Conservation (phyloP, 2,113 vertebrate genomes). For the Psophia crepitans region DNA sequence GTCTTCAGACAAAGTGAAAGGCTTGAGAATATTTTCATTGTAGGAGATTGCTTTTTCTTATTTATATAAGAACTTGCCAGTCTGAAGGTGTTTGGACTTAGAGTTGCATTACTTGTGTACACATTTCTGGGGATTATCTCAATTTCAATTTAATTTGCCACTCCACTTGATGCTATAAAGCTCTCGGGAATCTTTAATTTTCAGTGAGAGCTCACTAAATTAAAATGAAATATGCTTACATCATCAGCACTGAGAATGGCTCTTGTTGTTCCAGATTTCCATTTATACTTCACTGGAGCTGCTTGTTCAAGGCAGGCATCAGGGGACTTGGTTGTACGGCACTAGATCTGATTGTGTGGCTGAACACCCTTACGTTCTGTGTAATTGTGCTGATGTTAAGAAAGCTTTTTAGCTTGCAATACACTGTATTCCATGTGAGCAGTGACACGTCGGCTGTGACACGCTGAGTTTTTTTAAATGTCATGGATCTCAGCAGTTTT, state of each 20-base stretch:
- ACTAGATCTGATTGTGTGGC: not conserved
- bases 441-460: not conserved
- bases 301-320: not conserved
- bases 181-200: slow-evolving; percentile 22
- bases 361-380: not conserved
- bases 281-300: not conserved
- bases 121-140: slow-evolving; percentile 41
- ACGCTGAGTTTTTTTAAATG: not conserved
- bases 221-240: slow-evolving; percentile 15
- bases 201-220: slow-evolving; percentile 16
- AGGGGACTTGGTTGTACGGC: not conserved
- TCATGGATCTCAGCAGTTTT: not conserved
- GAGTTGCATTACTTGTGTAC: slow-evolving; percentile 1
- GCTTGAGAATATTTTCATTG: not conserved
- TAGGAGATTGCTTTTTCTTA: slow-evolving; percentile 14
- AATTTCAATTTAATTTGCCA: slow-evolving; percentile 50
- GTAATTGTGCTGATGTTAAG: not conserved
- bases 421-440: not conserved
- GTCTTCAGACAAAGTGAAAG: not conserved
- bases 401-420: not conserved
- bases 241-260: not conserved
- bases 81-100: not conserved
- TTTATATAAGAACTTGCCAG: not conserved
- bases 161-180: slow-evolving; percentile 21
- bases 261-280: not conserved